Base-by-base conservation (phyloP, 1,140 invertebrate species). In the Asobara japonica region DNA sequence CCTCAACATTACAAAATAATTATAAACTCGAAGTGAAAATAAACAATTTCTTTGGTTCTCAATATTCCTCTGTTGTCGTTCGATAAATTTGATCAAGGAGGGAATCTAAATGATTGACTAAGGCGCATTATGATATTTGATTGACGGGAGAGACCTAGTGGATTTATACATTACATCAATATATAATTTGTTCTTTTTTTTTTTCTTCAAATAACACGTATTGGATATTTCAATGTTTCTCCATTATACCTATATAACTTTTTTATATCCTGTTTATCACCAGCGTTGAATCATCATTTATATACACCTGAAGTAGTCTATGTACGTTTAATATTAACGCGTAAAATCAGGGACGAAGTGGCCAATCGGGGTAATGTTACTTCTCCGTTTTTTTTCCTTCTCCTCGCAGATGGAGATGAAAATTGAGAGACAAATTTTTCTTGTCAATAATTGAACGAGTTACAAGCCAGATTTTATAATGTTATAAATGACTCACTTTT, bases 1-100 rank as follows among this genome's bases (percentile, higher is more conserved):
- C 16, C 33, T 18, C 36, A 36, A 3, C 41, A 66, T 66, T 66
- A 66, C 65, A 66, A 66, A 66, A 45, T 41, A 66, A 41, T 66
- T 25, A 18, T 25, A 66, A 66, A 31, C 18, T n/a, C 20, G 16
- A n/a, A 66, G 20, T 38, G 27, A 66, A 66, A 41, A 33, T 8
- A 20, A 33, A 33, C 1, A 31, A 20, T 27, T 33, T 10, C 3
- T 31, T 18, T 66, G 20, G 38, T 38, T n/a, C 27, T 2, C 18
- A 36, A 65, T 27, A 20, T 56, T 56, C 48, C 20, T 56, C 48
- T 16, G 10, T 61, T 16, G 16, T 41, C 16, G 27, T 29, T 61
- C 56, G 4, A 38, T 8, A 10, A 61, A 61, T 61, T 45, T 45
- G 41, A 45, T 16, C 5, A 45, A 16, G 41, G 41, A 45, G 41